A percentile compares a stretch with the other conserved stretches of the same genome.
Conservation (phyloP, 2,888 invertebrate genomes). For the Ochropleura leucogaster region DNA sequence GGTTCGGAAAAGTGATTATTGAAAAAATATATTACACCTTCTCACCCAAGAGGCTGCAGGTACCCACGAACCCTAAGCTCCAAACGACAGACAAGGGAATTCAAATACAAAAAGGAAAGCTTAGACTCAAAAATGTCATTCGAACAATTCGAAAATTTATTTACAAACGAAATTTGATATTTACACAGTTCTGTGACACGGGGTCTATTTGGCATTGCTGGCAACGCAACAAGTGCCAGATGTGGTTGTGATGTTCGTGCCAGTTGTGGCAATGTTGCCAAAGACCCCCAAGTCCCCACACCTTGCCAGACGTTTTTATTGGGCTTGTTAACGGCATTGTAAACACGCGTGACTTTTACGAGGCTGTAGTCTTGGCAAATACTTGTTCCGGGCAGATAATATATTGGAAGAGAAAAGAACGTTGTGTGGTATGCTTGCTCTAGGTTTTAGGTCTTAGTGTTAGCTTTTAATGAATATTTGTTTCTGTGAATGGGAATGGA, state of each 20-base stretch:
- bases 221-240: conserved; percentile 76
- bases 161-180: conserved; percentile 56
- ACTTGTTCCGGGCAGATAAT: conserved; percentile 72
- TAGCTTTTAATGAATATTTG: background rate
- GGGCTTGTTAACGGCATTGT: conserved; percentile 78
- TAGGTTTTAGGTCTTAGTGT: conserved; percentile 8
- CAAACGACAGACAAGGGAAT: conserved; percentile 47
- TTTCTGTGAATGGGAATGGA: conserved; percentile 1
- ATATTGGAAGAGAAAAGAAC: conserved; percentile 49
- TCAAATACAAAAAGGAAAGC: conserved; percentile 30
- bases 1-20: conserved; percentile 46
- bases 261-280: conserved; percentile 65
- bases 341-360: conserved; percentile 79
- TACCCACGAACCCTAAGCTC: conserved; percentile 31
- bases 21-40: conserved; percentile 36
- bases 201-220: conserved; percentile 67
- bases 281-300: conserved; percentile 53
- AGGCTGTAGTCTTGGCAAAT: conserved; percentile 75
- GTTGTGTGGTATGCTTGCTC: conserved; percentile 21
- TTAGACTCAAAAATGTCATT: conserved; percentile 27
- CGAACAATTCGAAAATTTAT: conserved; percentile 28
- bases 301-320: conserved; percentile 75
- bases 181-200: conserved; percentile 49
- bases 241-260: conserved; percentile 67
- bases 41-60: conserved; percentile 14